Conservation (phyloP, 2,797 vertebrate species). For the Sparidentex hasta region DNA sequence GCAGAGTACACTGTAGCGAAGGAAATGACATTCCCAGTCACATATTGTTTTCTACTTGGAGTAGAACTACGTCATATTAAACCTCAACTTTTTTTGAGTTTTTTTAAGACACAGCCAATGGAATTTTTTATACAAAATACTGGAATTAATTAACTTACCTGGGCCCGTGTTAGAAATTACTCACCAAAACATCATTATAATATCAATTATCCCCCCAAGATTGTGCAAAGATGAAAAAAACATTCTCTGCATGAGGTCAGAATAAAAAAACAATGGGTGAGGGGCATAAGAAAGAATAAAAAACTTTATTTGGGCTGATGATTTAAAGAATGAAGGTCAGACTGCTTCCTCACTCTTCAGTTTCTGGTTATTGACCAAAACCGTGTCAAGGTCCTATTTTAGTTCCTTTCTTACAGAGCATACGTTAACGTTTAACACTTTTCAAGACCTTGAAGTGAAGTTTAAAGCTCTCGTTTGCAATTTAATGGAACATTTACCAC, state of each 20-base stretch:
- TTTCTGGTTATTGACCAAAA: neutral
- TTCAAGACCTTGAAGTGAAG: neutral
- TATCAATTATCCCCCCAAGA: neutral
- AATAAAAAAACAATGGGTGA: neutral
- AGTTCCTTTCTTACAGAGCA: neutral
- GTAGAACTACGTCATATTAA: neutral
- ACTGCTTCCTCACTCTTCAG: neutral
- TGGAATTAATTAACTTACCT: too few species aligned
- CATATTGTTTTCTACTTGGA: too few species aligned
- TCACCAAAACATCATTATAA: too few species aligned
- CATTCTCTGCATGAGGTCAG: too few species aligned
- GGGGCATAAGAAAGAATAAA: too few species aligned
- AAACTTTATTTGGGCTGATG: too few species aligned
- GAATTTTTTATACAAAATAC: too few species aligned
- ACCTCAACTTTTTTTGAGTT: too few species aligned
- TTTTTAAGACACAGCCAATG: too few species aligned
- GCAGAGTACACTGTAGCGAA: neutral
- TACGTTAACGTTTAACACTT: neutral
- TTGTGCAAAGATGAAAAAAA: neutral
- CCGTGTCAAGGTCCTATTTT: neutral
- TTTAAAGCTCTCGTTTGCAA: neutral
- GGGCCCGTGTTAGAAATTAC: too few species aligned
- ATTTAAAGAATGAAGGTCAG: neutral
- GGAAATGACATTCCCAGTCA: neutral
- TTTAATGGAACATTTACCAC: neutral